Conservation (phyloP, 2,113 vertebrate genomes). For the Cinclus cinclus region DNA sequence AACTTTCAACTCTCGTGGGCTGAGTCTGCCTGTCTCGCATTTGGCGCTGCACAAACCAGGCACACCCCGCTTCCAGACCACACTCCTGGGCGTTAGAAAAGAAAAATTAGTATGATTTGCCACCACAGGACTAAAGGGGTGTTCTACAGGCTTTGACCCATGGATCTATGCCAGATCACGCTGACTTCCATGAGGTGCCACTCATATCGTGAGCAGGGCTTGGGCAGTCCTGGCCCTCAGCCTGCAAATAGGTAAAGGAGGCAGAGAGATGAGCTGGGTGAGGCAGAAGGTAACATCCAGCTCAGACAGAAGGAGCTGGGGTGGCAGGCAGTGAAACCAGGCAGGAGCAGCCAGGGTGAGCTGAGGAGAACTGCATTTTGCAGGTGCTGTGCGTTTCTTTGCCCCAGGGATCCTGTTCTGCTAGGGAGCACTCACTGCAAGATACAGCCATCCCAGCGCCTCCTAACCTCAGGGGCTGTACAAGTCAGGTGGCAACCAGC, state of each 20-base stretch:
- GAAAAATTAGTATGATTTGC: neutral
- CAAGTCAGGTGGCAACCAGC: neutral
- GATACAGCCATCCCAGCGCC: neutral
- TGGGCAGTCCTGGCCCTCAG: neutral
- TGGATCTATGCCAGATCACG: rapidly evolving
- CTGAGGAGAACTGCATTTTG: neutral
- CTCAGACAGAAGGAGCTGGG: neutral
- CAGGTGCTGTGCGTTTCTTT: neutral
- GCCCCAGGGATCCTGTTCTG: neutral
- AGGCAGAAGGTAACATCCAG: neutral
- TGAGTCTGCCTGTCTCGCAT: neutral
- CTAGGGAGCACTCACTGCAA: neutral
- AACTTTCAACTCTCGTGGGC: neutral
- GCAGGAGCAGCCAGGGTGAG: neutral
- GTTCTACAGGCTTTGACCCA: neutral
- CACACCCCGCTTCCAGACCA: neutral
- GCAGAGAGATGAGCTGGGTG: neutral
- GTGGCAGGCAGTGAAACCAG: neutral
- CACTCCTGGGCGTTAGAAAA: neutral
- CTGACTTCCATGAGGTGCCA: neutral
- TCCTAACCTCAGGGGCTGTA: neutral
- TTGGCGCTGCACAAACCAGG: neutral
- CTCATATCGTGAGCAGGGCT: rapidly evolving
- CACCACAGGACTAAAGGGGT: neutral
- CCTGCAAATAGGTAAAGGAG: neutral